A percentile compares a stretch with the other conserved stretches of the same genome.
Conservation (phyloP, 2,113 vertebrate genomes). For the Tachysurus vachellii region DNA sequence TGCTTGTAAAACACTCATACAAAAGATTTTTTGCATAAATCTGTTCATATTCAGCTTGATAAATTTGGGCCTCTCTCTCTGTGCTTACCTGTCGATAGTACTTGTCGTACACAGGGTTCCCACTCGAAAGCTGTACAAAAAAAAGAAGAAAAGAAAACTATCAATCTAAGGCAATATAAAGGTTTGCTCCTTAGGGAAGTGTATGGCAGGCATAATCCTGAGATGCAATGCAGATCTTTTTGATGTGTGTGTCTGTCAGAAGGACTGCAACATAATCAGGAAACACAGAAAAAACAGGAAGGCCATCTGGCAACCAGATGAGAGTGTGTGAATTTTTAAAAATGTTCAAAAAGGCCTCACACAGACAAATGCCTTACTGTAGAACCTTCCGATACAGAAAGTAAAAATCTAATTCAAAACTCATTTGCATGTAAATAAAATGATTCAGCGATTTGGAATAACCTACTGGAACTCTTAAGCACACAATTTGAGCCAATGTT, state of each 20-base stretch:
- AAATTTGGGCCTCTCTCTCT: background rate
- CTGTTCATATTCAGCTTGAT: background rate
- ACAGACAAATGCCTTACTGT: background rate
- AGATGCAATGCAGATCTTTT: background rate
- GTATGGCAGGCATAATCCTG: background rate
- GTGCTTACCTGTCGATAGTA: conserved; percentile 92
- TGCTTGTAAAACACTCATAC: background rate
- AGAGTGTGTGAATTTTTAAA: background rate
- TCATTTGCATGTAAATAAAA: background rate
- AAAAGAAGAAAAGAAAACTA: background rate
- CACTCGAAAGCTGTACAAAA: conserved; percentile 87
- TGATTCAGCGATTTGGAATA: background rate
- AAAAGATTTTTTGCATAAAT: background rate
- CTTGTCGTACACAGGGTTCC: conserved; percentile 96
- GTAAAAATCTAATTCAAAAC: background rate
- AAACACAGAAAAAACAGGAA: background rate
- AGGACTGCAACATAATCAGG: background rate
- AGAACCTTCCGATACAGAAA: background rate
- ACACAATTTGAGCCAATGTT: background rate
- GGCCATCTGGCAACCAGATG: conserved; percentile 41
- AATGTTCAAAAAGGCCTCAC: background rate
- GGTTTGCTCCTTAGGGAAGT: background rate
- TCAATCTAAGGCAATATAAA: background rate
- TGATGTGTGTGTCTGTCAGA: background rate
- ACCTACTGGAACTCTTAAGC: background rate